Conservation (phyloP, 2,888 invertebrate genomes). For the Sipha maydis region DNA sequence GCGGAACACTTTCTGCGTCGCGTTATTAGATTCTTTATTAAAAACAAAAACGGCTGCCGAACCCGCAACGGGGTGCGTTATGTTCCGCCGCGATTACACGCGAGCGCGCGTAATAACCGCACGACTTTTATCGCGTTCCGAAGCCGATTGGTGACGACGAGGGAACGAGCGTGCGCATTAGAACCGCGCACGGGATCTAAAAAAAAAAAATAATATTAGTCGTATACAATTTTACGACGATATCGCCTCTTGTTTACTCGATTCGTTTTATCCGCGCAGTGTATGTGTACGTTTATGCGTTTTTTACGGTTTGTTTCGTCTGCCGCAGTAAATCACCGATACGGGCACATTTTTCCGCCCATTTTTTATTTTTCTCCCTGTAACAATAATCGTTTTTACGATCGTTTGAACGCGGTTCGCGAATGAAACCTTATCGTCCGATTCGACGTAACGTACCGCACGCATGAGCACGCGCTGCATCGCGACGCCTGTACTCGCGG, state of each 20-base stretch:
- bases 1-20: neutral
- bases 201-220: conserved; percentile 19
- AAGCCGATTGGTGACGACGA: neutral
- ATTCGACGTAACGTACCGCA: neutral
- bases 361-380: conserved; percentile 16
- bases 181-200: neutral
- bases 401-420: conserved; percentile 65
- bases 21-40: conserved; percentile 1
- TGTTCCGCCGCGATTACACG: neutral
- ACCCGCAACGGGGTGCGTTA: neutral
- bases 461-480: neutral
- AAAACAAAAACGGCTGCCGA: conserved; percentile 18
- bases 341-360: conserved; percentile 22
- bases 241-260: conserved; percentile 30
- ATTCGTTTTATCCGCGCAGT: conserved; percentile 22
- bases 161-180: conserved; percentile 2
- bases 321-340: conserved; percentile 42
- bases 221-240: conserved; percentile 47
- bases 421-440: conserved; percentile 59
- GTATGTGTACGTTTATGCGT: neutral
- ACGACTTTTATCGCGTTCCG: neutral
- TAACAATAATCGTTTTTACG: conserved; percentile 53
- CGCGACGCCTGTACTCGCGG: neutral
- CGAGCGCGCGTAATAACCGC: neutral
- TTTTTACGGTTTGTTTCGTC: conserved; percentile 61